phyloP scores from a whole-genome alignment of 2,113 vertebrate species.

The Columba livia region DNA sequence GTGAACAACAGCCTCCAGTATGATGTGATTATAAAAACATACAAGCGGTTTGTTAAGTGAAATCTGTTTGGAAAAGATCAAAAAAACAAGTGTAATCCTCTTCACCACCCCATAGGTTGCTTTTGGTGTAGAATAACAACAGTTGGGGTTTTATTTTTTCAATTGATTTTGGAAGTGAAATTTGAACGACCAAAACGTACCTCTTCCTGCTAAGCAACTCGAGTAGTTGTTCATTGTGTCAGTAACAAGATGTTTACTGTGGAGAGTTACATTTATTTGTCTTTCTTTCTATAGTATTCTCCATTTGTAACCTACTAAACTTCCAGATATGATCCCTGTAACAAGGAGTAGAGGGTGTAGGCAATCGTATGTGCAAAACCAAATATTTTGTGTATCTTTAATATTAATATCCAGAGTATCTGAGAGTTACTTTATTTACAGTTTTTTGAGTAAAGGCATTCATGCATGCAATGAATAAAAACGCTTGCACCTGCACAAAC shows the following conservation, averaged over 20 bases:
- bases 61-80: neutral
- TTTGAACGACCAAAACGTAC: neutral
- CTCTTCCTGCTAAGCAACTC: neutral
- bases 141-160: neutral
- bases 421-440: neutral
- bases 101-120: neutral
- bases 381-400: neutral
- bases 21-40: neutral
- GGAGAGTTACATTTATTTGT: neutral
- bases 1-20: neutral
- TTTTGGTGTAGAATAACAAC: neutral
- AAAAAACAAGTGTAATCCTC: neutral
- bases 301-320: neutral
- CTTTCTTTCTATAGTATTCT: neutral
- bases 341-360: neutral
- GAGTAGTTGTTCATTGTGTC: neutral
- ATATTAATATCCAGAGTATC: neutral
- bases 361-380: neutral
- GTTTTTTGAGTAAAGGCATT: neutral
- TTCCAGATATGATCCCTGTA: neutral
- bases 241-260: neutral
- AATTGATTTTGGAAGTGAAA: neutral
- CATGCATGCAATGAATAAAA: neutral
- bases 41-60: neutral
- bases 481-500: neutral